phyloP scores from a whole-genome alignment of 2,113 vertebrate genomes.

The Leuciscus idus region DNA sequence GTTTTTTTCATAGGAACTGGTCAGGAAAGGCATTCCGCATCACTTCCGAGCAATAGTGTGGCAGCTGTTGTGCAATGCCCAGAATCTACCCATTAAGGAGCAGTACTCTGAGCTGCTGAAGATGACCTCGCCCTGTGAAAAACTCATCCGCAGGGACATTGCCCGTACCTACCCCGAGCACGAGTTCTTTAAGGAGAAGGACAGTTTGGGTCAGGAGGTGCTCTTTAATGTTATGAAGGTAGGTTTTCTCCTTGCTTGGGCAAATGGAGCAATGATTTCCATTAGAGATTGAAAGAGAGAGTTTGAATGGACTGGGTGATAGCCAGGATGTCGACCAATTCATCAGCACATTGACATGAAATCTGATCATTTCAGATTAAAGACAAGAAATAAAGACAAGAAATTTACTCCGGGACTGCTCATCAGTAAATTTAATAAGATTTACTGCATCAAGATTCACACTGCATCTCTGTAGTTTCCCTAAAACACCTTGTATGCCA shows the following conservation, averaged over 20 bases:
- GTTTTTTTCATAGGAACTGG: slow-evolving; percentile 83
- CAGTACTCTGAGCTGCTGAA: slow-evolving; percentile 98
- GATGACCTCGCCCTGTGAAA: slow-evolving; percentile 98
- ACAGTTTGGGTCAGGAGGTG: slow-evolving; percentile 96
- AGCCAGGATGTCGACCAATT: no score
- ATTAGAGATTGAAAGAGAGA: no score
- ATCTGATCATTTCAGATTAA: no score
- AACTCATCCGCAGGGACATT: slow-evolving; percentile 95
- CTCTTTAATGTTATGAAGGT: slow-evolving; percentile 99
- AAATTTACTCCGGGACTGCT: no score
- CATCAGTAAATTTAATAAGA: no score
- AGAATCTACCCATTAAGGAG: slow-evolving; percentile 96
- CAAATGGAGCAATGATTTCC: no score
- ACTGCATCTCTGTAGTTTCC: no score
- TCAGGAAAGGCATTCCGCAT: slow-evolving; percentile 95
- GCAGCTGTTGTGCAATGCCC: slow-evolving; percentile 94
- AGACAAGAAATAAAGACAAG: no score
- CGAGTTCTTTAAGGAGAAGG: slow-evolving; percentile 99
- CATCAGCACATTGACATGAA: no score
- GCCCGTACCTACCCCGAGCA: slow-evolving; percentile 98
- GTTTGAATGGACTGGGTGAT: no score
- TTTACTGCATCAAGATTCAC: no score
- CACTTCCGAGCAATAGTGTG: slow-evolving; percentile 98
- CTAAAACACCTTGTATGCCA: no score
- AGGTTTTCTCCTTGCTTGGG: slow-evolving; percentile 38